Percentiles rank a stretch among this genome's conserved stretches.
These are phyloP conservation scores for Cheiracanthium punctorium DNA, from an alignment of 2,888 invertebrate genomes.

Conservation along the genomic window DNA sequence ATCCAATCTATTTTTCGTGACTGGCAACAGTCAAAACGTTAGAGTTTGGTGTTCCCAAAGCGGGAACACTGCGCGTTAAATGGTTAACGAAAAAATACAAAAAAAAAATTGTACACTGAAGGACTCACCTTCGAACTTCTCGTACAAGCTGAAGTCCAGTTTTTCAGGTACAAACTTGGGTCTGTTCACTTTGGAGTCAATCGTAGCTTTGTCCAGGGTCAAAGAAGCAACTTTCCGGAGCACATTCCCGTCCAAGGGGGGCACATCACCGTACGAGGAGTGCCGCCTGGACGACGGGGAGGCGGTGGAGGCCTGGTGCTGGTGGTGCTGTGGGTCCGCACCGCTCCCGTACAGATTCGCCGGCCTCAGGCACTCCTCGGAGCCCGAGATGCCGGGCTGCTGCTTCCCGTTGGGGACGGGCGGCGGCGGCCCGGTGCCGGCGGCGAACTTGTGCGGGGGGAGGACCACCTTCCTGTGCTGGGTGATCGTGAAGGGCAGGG, in stretches of 20 bases:
- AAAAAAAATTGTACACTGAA: not conserved
- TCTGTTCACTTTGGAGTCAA: constrained; percentile 82
- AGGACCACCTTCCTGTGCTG: constrained; percentile 69
- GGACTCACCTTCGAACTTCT: constrained; percentile 92
- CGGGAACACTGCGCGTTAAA: no score
- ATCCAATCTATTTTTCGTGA: no score
- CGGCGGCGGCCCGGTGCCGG: constrained; percentile 4
- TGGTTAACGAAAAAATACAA: no score
- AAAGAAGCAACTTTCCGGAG: constrained; percentile 89
- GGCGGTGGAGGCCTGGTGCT: no score
- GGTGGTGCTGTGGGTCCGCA: constrained; percentile 11
- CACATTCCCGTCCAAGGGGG: constrained; percentile 79
- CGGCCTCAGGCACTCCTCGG: constrained; percentile 62
- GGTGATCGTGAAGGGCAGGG: constrained; percentile 59
- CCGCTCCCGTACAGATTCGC: constrained; percentile 47
- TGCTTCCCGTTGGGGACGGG: constrained; percentile 33
- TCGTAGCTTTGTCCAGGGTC: constrained; percentile 83
- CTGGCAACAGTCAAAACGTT: no score
- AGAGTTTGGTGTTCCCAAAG: no score
- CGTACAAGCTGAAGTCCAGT: constrained; percentile 88
- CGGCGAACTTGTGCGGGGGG: constrained; percentile 64
- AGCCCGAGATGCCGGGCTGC: constrained; percentile 38
- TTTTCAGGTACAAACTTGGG: constrained; percentile 90
- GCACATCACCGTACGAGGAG: constrained; percentile 69
- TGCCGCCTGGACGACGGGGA: constrained; percentile 54